phyloP scores from a whole-genome alignment of 2,888 invertebrate species.

The Alviniconcha strummeri region DNA sequence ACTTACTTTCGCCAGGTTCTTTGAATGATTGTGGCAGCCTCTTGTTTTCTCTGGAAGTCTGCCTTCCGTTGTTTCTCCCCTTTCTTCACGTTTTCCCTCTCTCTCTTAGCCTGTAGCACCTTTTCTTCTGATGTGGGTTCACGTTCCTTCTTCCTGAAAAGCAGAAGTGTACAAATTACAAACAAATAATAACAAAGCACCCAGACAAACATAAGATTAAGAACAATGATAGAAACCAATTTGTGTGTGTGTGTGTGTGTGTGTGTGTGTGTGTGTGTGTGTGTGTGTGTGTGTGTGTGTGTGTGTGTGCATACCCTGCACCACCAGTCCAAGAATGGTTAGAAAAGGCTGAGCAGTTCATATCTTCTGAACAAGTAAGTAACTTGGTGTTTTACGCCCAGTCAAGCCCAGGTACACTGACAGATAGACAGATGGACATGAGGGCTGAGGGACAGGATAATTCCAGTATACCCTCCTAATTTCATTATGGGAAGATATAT shows the following conservation, averaged over 20 bases:
- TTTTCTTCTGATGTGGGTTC: constrained; percentile 27
- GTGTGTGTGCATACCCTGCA: background rate
- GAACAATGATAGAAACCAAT: background rate
- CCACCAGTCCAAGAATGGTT: too few relatives aligned
- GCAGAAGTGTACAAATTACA: background rate
- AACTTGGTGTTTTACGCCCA: too few relatives aligned
- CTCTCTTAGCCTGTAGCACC: constrained; percentile 34
- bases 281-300: background rate
- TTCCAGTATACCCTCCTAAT: too few relatives aligned
- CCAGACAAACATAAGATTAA: too few relatives aligned
- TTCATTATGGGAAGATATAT: too few relatives aligned
- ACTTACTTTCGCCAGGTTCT: constrained; percentile 65
- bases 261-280: background rate
- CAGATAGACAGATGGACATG: too few relatives aligned
- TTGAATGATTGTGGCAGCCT: constrained; percentile 64
- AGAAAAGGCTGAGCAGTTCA: too few relatives aligned
- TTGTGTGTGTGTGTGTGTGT: background rate
- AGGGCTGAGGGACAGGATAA: too few relatives aligned
- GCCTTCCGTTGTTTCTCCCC: constrained; percentile 53
- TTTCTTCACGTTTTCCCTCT: constrained; percentile 46
- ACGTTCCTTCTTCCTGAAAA: constrained; percentile 21
- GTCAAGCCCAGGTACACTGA: too few relatives aligned
- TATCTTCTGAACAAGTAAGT: too few relatives aligned
- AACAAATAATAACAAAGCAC: too few relatives aligned
- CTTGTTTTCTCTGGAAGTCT: constrained; percentile 57